phyloP scores from a whole-genome alignment of 2,797 vertebrate genomes.

The Pipistrellus nathusii region DNA sequence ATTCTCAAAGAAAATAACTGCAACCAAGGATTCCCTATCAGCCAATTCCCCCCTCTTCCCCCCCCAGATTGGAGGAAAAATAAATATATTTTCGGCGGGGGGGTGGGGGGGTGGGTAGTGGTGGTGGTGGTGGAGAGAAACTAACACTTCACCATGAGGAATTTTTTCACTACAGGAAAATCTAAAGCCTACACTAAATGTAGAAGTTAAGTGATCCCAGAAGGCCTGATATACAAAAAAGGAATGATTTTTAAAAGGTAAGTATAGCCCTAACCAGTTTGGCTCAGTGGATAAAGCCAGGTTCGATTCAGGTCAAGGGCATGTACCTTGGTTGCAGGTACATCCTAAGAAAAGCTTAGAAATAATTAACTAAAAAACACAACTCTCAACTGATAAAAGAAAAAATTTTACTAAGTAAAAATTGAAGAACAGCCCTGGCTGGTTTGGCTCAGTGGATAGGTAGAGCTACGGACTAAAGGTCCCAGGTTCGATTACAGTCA shows the following conservation, averaged over 20 bases:
- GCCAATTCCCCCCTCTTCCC: background rate
- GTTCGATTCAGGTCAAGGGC: no score
- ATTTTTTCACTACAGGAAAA: slow-evolving; percentile 8
- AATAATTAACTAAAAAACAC: background rate
- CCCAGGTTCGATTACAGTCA: no score
- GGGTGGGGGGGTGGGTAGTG: no score
- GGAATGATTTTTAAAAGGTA: no score
- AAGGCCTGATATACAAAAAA: no score
- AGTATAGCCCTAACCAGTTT: no score
- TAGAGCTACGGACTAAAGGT: no score
- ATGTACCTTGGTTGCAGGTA: no score
- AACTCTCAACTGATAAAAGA: background rate
- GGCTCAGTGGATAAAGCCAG: no score
- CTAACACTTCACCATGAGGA: background rate
- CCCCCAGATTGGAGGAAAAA: background rate
- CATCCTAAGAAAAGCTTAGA: background rate
- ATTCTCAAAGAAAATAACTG: background rate
- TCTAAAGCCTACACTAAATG: background rate
- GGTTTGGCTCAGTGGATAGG: no score
- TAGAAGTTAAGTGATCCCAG: background rate
- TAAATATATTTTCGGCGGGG: background rate
- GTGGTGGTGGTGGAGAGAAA: no score
- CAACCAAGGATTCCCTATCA: background rate
- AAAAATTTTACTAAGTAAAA: background rate
- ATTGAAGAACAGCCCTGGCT: background rate